phyloP scores from a whole-genome alignment of 1,140 invertebrate species.

The Zaprionus tsacasi region DNA sequence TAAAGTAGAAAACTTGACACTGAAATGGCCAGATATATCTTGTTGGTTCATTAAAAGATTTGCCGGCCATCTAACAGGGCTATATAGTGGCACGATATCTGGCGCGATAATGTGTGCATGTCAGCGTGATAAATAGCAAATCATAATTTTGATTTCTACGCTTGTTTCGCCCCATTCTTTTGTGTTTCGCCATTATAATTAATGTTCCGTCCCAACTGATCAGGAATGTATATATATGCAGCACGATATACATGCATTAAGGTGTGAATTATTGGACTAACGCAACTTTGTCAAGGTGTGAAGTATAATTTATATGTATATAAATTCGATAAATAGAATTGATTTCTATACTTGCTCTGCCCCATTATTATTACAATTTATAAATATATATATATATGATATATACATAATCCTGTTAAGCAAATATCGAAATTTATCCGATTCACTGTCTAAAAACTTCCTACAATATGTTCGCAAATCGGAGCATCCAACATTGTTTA shows the following conservation, averaged over 20 bases:
- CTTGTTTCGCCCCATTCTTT: constrained; percentile 4
- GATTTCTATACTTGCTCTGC: too few relatives aligned
- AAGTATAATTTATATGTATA: too few relatives aligned
- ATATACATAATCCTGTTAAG: too few relatives aligned
- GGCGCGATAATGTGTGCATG: constrained; percentile 14
- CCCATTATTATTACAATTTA: too few relatives aligned
- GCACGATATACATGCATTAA: background rate
- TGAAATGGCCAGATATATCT: constrained; percentile 57
- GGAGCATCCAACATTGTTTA: too few relatives aligned
- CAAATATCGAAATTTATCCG: too few relatives aligned
- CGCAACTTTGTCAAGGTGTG: background rate
- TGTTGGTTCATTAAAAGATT: constrained; percentile 68
- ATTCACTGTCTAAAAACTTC: too few relatives aligned
- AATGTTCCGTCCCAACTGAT: background rate
- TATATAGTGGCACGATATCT: constrained; percentile 35
- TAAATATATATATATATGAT: too few relatives aligned
- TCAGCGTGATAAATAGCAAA: constrained; percentile 44
- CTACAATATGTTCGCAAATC: too few relatives aligned
- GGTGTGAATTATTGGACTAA: background rate
- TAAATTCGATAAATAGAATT: too few relatives aligned
- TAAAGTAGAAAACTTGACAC: constrained; percentile 71
- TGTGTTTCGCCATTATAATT: background rate
- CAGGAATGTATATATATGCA: background rate
- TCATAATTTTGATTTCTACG: constrained; percentile 36
- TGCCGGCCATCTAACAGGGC: constrained; percentile 42